Evolutionary conservation across 2,797 vertebrate genomes (phyloP).

Genomic region (Gallinago solitaria): DNA sequence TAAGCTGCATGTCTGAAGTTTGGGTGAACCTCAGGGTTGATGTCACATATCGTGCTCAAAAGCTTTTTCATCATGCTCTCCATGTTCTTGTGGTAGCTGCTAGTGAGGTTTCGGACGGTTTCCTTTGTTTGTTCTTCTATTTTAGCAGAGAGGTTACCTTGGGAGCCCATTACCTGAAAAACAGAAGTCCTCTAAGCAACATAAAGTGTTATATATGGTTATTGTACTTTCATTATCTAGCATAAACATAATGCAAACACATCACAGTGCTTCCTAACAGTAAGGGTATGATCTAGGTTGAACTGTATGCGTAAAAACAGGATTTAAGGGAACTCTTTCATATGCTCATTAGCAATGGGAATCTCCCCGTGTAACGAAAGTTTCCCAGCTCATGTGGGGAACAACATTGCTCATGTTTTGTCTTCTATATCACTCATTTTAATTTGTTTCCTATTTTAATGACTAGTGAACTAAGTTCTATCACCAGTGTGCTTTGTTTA

Average conservation of each 20-base stretch:
- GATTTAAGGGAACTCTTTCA: neutral
- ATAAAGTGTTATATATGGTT: neutral
- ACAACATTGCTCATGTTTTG: neutral
- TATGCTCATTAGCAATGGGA: neutral
- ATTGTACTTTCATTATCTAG: neutral
- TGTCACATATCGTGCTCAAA: slow-evolving; percentile 66
- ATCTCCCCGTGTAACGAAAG: neutral
- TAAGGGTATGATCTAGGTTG: neutral
- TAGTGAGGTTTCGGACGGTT: slow-evolving; percentile 59
- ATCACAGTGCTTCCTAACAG: neutral
- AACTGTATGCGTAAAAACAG: neutral
- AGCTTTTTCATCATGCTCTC: slow-evolving; percentile 70
- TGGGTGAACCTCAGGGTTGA: slow-evolving; percentile 75
- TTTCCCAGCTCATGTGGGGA: neutral
- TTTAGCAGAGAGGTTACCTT: slow-evolving; percentile 74
- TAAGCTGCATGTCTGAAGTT: slow-evolving; percentile 69
- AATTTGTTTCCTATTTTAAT: slow-evolving; percentile 51
- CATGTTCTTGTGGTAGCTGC: slow-evolving; percentile 61
- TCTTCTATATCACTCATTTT: slow-evolving; percentile 1
- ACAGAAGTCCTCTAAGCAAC: slow-evolving; percentile 35
- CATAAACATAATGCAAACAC: neutral
- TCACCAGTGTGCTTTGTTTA: neutral
- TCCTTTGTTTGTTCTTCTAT: slow-evolving; percentile 74
- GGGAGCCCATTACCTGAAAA: slow-evolving; percentile 80
- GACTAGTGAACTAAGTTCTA: slow-evolving; percentile 11